phyloP scores from a whole-genome alignment of 2,888 invertebrate genomes.

The Amiota mariae region DNA sequence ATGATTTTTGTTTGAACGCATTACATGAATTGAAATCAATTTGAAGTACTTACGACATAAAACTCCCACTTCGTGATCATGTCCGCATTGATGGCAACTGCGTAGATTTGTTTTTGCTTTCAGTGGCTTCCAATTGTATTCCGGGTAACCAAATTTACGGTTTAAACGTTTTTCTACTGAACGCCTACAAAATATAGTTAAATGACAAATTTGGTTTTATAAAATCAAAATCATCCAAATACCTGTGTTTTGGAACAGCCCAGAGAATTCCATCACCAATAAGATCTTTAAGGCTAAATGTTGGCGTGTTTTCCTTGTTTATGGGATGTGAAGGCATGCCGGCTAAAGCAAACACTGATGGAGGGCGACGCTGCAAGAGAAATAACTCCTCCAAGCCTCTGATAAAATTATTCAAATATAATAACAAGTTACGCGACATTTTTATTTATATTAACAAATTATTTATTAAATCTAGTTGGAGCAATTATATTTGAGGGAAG shows the following conservation, averaged over 20 bases:
- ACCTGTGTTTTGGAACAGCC: constrained; percentile 64
- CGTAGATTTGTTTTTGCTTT: constrained; percentile 83
- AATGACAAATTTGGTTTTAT: no score
- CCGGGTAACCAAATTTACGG: constrained; percentile 82
- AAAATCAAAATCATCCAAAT: no score
- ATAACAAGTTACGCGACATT: constrained; percentile 65
- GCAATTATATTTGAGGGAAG: no score
- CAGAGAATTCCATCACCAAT: constrained; percentile 84
- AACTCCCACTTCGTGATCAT: constrained; percentile 84
- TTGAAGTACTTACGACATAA: constrained; percentile 83
- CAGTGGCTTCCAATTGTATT: constrained; percentile 81
- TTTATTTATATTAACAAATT: no score
- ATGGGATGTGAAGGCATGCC: constrained; percentile 42
- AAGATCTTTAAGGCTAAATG: constrained; percentile 78
- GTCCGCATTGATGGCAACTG: constrained; percentile 87
- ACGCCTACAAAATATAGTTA: constrained; percentile 75
- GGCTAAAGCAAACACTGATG: constrained; percentile 71
- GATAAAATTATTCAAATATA: constrained; percentile 72
- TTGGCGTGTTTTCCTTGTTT: constrained; percentile 29
- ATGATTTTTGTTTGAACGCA: not conserved
- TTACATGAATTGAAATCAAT: not conserved
- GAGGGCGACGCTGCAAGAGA: constrained; percentile 70
- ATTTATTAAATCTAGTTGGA: no score
- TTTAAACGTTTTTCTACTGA: constrained; percentile 83
- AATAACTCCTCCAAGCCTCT: constrained; percentile 72